Conservation (phyloP, 2,888 invertebrate genomes). For the Leptinotarsa rubiginosa region DNA sequence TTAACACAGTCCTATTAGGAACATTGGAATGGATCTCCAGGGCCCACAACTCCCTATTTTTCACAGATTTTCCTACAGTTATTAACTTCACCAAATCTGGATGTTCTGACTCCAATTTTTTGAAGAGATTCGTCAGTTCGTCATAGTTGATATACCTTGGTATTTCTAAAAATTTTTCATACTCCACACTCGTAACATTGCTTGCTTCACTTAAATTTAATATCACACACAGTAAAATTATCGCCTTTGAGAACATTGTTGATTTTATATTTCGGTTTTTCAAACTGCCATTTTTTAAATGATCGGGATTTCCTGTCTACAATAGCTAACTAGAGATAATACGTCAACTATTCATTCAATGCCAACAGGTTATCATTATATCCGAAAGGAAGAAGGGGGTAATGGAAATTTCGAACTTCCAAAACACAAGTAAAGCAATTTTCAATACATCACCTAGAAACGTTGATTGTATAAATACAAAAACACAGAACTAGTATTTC, state of each 20-base stretch:
- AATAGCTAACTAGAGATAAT: background rate
- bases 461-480: too few relatives aligned
- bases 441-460: too few relatives aligned
- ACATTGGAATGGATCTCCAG: conserved; percentile 84
- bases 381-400: background rate
- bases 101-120: conserved; percentile 73
- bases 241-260: conserved; percentile 40
- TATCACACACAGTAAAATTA: conserved; percentile 46
- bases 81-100: conserved; percentile 79
- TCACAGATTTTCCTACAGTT: conserved; percentile 86
- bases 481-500: too few relatives aligned
- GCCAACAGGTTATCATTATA: conserved; percentile 16
- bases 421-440: too few relatives aligned
- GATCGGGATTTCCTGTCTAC: background rate
- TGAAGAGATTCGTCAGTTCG: conserved; percentile 75
- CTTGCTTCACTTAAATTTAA: conserved; percentile 45
- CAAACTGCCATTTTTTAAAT: conserved; percentile 11
- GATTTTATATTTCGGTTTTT: background rate
- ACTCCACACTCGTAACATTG: conserved; percentile 39
- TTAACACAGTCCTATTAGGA: conserved; percentile 69
- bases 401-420: background rate
- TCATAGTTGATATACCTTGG: conserved; percentile 79
- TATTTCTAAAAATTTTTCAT: conserved; percentile 71
- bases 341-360: conserved; percentile 12
- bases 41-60: conserved; percentile 84